Conservation (phyloP, 1,140 invertebrate species). For the Scaptomyza montana region DNA sequence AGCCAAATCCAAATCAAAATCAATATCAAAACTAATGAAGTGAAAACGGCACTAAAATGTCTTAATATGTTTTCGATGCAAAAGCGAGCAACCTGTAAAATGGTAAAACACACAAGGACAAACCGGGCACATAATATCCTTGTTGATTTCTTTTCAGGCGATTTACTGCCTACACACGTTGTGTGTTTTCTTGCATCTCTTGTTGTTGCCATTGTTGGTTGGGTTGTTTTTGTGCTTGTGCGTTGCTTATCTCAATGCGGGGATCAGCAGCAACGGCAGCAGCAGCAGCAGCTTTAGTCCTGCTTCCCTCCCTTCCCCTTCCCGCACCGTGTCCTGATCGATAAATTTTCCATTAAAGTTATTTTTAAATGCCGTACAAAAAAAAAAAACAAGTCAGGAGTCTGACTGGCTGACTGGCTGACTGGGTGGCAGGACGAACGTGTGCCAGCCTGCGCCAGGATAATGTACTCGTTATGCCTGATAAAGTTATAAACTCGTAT, state of each 20-base stretch:
- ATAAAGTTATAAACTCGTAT: conserved; percentile 80
- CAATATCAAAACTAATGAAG: conserved; percentile 83
- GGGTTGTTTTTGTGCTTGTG: conserved; percentile 66
- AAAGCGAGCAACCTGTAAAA: conserved; percentile 65
- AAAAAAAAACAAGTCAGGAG: conserved; percentile 55
- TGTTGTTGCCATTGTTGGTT: conserved; percentile 36
- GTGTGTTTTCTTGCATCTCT: conserved; percentile 1
- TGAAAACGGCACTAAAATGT: conserved; percentile 83
- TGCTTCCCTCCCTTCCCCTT: not conserved
- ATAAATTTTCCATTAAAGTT: conserved; percentile 84
- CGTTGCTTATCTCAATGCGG: conserved; percentile 63
- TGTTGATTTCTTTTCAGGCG: conserved; percentile 81
- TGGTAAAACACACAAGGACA: conserved; percentile 43
- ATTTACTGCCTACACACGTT: conserved; percentile 78
- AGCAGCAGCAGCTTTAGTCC: conserved; percentile 18
- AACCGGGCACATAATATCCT: conserved; percentile 71
- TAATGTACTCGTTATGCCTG: conserved; percentile 80
- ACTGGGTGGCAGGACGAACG: conserved; percentile 29
- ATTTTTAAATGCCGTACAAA: conserved; percentile 81
- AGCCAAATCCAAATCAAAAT: conserved; percentile 7
- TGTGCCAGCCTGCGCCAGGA: conserved; percentile 77
- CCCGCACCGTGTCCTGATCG: conserved; percentile 57
- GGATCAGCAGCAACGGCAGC: conserved; percentile 54
- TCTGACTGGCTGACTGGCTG: conserved; percentile 3
- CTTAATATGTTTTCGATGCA: conserved; percentile 65